phyloP scores from a whole-genome alignment of 2,113 vertebrate genomes.

The Pardalotus punctatus region DNA sequence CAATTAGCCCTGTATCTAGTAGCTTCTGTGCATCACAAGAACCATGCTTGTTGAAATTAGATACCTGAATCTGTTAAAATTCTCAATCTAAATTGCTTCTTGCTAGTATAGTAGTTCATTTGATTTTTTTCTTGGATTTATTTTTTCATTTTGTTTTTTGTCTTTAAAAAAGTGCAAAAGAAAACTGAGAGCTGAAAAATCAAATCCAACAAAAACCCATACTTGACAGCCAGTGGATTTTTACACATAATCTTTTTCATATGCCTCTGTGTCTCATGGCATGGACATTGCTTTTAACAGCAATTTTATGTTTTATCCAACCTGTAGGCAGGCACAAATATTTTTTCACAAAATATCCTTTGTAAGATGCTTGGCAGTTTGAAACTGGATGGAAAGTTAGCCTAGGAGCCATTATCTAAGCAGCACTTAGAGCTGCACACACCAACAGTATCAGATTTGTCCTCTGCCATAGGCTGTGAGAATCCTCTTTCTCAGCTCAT shows the following conservation, averaged over 20 bases:
- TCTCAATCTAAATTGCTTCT: not conserved
- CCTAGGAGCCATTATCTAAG: not conserved
- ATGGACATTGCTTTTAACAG: not conserved
- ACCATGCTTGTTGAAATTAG: not conserved
- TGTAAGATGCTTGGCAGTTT: not conserved
- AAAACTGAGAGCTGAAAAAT: not conserved
- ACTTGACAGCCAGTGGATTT: not conserved
- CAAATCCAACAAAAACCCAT: not conserved
- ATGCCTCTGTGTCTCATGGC: not conserved
- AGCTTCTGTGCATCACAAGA: not conserved
- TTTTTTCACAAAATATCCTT: constrained; percentile 36
- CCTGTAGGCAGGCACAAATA: not conserved
- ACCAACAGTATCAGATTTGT: not conserved
- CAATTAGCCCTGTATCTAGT: not conserved
- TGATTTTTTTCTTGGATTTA: not conserved
- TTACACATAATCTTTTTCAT: constrained; percentile 13
- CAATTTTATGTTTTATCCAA: not conserved
- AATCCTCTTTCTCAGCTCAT: not conserved
- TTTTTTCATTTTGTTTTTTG: not conserved
- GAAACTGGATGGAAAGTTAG: not conserved
- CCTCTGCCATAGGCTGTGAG: not conserved
- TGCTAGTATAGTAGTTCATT: not conserved
- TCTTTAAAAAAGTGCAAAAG: not conserved
- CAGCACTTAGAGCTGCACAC: not conserved
- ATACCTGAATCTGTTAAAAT: not conserved